phyloP scores from a whole-genome alignment of 1,140 invertebrate species.

The Tetramorium simillimum region DNA sequence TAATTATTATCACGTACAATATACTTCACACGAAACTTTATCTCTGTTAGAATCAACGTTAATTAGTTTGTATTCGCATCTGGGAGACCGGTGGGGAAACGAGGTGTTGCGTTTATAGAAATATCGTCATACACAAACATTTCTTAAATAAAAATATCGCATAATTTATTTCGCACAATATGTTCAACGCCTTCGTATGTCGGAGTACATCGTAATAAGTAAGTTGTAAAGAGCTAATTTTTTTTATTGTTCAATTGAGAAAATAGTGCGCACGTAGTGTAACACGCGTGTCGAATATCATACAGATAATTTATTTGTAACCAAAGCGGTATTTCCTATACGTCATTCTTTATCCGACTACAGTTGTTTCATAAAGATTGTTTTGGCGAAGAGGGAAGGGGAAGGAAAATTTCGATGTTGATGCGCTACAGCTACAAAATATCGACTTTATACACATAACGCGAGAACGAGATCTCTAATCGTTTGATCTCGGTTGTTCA shows the following conservation, averaged over 20 bases:
- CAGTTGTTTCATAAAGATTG: not conserved
- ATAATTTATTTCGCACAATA: slow-evolving; percentile 71
- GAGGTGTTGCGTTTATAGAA: not conserved
- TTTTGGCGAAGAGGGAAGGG: not conserved
- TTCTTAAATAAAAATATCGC: slow-evolving; percentile 72
- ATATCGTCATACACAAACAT: not conserved
- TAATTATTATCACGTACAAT: not conserved
- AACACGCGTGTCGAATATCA: slow-evolving; percentile 3
- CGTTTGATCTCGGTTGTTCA: not conserved
- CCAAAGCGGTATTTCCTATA: not conserved
- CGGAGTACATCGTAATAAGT: slow-evolving; percentile 15
- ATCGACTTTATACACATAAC: slow-evolving; percentile 3
- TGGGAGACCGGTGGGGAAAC: not conserved
- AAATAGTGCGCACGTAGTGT: slow-evolving; percentile 26
- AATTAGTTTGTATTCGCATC: not conserved
- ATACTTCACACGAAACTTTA: not conserved
- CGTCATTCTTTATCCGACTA: slow-evolving; percentile 21
- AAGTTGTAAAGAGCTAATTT: slow-evolving; percentile 10
- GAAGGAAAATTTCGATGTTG: slow-evolving; percentile 21
- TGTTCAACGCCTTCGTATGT: slow-evolving; percentile 40
- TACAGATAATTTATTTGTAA: slow-evolving; percentile 31
- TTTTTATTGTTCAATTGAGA: slow-evolving; percentile 37
- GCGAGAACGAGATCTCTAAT: not conserved
- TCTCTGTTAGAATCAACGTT: not conserved
- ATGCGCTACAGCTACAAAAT: not conserved